Percentiles rank a stretch among this genome's conserved stretches.
phyloP scores from a whole-genome alignment of 2,797 vertebrate species.

The Pangasius sanitwongsei region DNA sequence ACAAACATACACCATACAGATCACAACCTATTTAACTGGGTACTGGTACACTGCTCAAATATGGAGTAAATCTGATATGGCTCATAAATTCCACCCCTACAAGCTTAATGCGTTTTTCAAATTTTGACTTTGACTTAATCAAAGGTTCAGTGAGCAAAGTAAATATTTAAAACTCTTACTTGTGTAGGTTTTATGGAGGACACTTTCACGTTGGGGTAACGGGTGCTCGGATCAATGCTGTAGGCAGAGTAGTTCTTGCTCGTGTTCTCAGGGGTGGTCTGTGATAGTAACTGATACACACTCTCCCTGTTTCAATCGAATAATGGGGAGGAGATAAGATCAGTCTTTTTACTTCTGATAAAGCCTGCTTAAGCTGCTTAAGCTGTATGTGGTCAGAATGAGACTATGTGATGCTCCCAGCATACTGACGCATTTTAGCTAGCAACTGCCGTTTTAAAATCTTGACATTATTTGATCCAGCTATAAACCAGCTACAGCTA shows the following conservation, averaged over 20 bases:
- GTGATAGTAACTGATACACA: constrained; percentile 88
- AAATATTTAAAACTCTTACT: constrained; percentile 70
- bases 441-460: background rate
- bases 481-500: background rate
- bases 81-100: background rate
- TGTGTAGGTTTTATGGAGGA: constrained; percentile 81
- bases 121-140: background rate
- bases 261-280: constrained; percentile 92
- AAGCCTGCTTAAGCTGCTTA: background rate
- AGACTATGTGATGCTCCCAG: background rate
- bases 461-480: background rate
- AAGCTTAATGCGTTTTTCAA: background rate
- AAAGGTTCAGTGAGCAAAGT: background rate
- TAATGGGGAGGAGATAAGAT: background rate
- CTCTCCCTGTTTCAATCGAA: constrained; percentile 81
- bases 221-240: constrained; percentile 86
- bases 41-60: background rate
- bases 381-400: background rate
- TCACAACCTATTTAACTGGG: background rate
- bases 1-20: background rate
- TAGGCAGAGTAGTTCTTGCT: constrained; percentile 83
- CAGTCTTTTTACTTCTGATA: background rate
- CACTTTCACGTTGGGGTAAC: constrained; percentile 87
- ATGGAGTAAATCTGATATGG: background rate
- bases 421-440: background rate